Evolutionary conservation across 2,113 vertebrate species (phyloP), one percentile per base, ranked within the genome.

Genomic region (Lepus europaeus): DNA sequence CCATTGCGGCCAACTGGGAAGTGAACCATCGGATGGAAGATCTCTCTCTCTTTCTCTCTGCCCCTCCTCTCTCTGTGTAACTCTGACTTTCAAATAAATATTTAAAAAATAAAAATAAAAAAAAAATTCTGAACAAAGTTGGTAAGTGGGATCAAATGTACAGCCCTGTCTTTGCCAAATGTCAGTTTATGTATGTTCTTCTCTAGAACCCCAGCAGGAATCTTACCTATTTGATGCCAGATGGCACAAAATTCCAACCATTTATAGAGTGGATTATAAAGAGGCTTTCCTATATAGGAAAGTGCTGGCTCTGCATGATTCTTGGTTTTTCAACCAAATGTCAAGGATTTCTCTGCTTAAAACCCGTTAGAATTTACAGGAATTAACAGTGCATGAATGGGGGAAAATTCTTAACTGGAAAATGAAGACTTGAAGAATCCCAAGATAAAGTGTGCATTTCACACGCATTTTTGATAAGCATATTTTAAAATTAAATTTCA

Each of bases 151-250:
- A 88, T 69, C 20, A 93, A 93, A 84, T 36, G 56, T 84, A 79
- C 56, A 89, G 23, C 33, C 63, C 53, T 90, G 23, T 90, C 39
- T 77, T 59, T 27, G 89, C 73, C 53, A 94, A 91, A 87, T 90
- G 29, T 90, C 77, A 87, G 49, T 56, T 87, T 90, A 81, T 86
- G 12, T 79, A 25, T 78, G 29, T 31, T 95, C 68, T 95, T 93
- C 36, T 93, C 19, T 31, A 61, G 97, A 98, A 97, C 91, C 77
- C 72, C 93, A 97, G 90, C 31, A 95, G 97, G 96, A 97, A 97
- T 97, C 97, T 97, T 69, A 82, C 36, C 61, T 87, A 97, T 79
- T 94, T 39, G 64, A 20, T 97, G 97, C 97, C 97, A 96, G 89
- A 97, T 96, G 80, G 87, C 22, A 87, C 29, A 97, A 92, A 59